Evolutionary conservation across 1,140 invertebrate genomes (phyloP), one percentile per base, ranked within the genome.

Genomic region (Macrobrachium rosenbergii): DNA sequence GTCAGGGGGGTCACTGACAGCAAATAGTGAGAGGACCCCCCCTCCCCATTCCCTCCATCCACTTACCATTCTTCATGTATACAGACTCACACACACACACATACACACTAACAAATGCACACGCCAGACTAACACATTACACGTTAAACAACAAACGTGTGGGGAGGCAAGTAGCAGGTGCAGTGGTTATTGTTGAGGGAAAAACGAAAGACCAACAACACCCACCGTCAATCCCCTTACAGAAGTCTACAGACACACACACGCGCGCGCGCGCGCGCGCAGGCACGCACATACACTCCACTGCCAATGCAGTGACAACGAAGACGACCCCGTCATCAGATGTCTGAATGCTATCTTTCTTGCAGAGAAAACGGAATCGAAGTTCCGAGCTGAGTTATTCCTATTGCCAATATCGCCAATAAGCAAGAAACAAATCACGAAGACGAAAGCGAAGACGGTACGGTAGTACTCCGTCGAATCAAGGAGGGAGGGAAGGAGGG

Each of bases 1-100:
- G n/a, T 43, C n/a, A 63, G 78, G 60, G 52, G 60, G 60, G 28
- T 60, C 19, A 16, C 60, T 80, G 78, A 28, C 59, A 80, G 78
- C 59, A 80, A 60, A 63, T 63, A 63, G 59, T 63, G 78, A 80
- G 16, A 80, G 60, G 63, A 19, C n/a, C 23, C 21, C 17, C 59
- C 12, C 2, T 21, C 60, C 37, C 16, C 77, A 7, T 17, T 8
- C 21, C 23, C 21, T 37, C 78, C 78, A 28, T 21, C 6, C 69
- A 23, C 69, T 2, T 28, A 16, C 69, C 67, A 1, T n/a, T 21
- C 67, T 52, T 52, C 52, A 52, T 52, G 52, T 37, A 72, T 37
- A 7, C 64, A 67, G 7, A 67, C 64, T 10, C 19, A 45, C 64
- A 67, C 19, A 45, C 37, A 77, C 19, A 52, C 19, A 77, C 19